Conservation (phyloP, 2,888 invertebrate species). For the Thelaira solivaga region DNA sequence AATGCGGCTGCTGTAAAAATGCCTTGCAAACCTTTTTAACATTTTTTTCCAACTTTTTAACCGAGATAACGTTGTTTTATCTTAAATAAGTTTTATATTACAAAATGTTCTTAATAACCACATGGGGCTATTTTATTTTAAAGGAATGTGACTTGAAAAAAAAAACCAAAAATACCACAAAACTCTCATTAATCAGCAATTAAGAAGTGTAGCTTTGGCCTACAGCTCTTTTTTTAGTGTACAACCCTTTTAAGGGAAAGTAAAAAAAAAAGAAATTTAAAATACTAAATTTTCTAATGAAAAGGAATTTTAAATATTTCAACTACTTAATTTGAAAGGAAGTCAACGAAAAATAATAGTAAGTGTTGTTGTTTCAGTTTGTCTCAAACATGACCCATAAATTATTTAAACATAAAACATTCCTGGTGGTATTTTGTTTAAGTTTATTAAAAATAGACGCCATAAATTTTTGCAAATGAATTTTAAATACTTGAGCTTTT, state of each 20-base stretch:
- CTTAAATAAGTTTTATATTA: neutral
- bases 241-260: neutral
- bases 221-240: neutral
- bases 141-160: conserved; percentile 29
- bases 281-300: neutral
- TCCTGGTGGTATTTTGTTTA: too few relatives aligned
- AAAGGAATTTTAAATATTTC: neutral
- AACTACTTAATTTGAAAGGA: neutral
- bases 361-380: too few relatives aligned
- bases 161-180: conserved; percentile 17
- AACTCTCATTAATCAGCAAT: conserved; percentile 56
- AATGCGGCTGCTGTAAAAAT: neutral
- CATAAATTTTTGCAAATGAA: conserved; percentile 41
- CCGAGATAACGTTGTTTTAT: neutral
- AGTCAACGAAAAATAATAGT: too few relatives aligned
- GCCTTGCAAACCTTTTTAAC: neutral
- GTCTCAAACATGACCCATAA: too few relatives aligned
- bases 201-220: neutral
- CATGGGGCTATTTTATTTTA: conserved; percentile 48
- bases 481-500: conserved; percentile 48
- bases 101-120: conserved; percentile 14
- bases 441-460: too few relatives aligned
- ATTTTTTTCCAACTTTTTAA: conserved; percentile 1
- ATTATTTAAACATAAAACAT: too few relatives aligned
- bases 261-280: neutral